Conservation (phyloP, 2,113 vertebrate genomes). For the Tenebrosternarchus preto region DNA sequence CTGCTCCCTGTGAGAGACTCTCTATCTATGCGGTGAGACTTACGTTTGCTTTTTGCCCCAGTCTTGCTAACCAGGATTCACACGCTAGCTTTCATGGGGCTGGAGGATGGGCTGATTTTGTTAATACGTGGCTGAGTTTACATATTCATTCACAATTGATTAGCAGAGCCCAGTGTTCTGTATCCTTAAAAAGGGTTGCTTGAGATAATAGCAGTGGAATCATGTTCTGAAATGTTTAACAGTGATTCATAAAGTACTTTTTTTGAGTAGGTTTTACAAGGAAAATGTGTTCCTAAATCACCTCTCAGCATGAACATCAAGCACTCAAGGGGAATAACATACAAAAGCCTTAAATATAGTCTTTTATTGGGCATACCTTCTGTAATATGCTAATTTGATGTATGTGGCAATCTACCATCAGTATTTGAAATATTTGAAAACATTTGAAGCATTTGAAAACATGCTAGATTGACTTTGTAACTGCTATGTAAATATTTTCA, state of each 20-base stretch:
- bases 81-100: constrained; percentile 48
- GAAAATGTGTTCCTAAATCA: not conserved
- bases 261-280: not conserved
- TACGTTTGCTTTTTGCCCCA: constrained; percentile 65
- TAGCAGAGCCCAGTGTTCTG: constrained; percentile 61
- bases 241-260: not conserved
- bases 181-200: constrained; percentile 61
- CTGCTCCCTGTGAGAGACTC: too few relatives aligned
- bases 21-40: constrained; percentile 62
- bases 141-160: constrained; percentile 78
- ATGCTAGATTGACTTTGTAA: too few relatives aligned
- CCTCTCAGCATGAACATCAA: not conserved
- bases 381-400: not conserved
- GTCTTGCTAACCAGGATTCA: constrained; percentile 58
- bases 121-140: constrained; percentile 75
- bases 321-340: not conserved
- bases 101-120: constrained; percentile 55
- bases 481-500: not conserved
- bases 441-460: too few relatives aligned
- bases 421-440: too few relatives aligned
- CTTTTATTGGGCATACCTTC: not conserved
- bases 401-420: too few relatives aligned
- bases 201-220: constrained; percentile 35
- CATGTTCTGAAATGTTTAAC: constrained; percentile 3
- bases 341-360: not conserved